Percentiles rank a stretch among this genome's conserved stretches.
Conservation (phyloP, 2,113 vertebrate species). For the Notarius quadriscutis region DNA sequence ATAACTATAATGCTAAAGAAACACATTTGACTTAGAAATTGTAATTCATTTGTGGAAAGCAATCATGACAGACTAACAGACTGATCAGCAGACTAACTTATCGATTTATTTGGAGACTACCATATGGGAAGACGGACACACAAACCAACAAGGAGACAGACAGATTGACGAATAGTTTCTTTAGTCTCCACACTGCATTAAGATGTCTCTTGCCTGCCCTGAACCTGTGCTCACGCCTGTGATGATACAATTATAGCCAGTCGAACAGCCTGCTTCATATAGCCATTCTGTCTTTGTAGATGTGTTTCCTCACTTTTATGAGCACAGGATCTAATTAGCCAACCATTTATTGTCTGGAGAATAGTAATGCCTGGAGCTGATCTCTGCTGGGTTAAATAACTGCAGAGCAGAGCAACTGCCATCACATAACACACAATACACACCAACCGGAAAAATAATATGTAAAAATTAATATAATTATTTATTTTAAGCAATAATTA, state of each 20-base stretch:
- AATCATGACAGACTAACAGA: background rate
- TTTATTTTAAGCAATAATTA: background rate
- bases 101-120: background rate
- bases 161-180: constrained; percentile 24
- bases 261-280: constrained; percentile 64
- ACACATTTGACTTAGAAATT: background rate
- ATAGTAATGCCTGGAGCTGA: constrained; percentile 52
- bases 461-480: background rate
- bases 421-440: constrained; percentile 5
- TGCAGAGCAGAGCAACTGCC: constrained; percentile 38
- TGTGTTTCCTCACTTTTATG: constrained; percentile 66
- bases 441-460: background rate
- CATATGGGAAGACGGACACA: background rate
- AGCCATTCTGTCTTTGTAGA: constrained; percentile 64
- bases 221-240: constrained; percentile 53
- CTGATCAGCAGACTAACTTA: background rate
- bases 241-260: constrained; percentile 67
- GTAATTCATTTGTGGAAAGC: background rate
- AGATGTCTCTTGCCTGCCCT: constrained; percentile 46
- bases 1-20: background rate
- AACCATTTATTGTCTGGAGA: constrained; percentile 52
- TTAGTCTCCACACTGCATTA: constrained; percentile 49
- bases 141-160: constrained; percentile 30
- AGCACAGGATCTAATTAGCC: constrained; percentile 61
- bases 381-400: constrained; percentile 33